These are phyloP conservation scores for Beris morrisii DNA, from an alignment of 2,888 invertebrate genomes.

Conservation along the genomic window DNA sequence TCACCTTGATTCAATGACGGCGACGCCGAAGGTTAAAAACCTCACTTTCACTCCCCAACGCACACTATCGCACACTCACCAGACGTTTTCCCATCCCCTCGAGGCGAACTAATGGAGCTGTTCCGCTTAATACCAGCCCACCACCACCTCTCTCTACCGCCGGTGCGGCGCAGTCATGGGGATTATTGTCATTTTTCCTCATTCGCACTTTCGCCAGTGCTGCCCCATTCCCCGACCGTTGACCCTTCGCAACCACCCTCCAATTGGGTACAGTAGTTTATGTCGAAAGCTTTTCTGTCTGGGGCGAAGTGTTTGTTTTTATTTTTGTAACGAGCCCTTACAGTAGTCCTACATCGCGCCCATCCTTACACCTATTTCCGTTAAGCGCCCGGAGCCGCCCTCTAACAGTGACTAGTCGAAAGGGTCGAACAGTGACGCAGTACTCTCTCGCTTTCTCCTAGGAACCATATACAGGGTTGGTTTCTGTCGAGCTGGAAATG, in stretches of 20 bases:
- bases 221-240: background rate
- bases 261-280: slow-evolving; percentile 13
- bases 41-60: slow-evolving; percentile 40
- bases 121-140: background rate
- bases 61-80: slow-evolving; percentile 15
- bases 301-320: slow-evolving; percentile 27
- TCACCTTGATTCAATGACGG: slow-evolving; percentile 43
- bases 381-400: slow-evolving; percentile 16
- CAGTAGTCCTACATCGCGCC: background rate
- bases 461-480: too few species aligned
- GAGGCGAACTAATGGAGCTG: background rate
- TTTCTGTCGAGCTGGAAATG: too few species aligned
- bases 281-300: slow-evolving; percentile 36
- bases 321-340: too few species aligned
- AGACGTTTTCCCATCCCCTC: slow-evolving; percentile 19
- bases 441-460: background rate
- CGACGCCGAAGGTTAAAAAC: slow-evolving; percentile 44
- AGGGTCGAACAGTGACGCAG: background rate
- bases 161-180: background rate
- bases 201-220: slow-evolving; percentile 26
- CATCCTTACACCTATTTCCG: slow-evolving; percentile 16
- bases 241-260: background rate
- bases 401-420: background rate
- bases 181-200: slow-evolving; percentile 25
- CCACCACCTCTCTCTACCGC: background rate